Base-by-base conservation (phyloP, 2,888 invertebrate species). In the Plemyria rubiginata region DNA sequence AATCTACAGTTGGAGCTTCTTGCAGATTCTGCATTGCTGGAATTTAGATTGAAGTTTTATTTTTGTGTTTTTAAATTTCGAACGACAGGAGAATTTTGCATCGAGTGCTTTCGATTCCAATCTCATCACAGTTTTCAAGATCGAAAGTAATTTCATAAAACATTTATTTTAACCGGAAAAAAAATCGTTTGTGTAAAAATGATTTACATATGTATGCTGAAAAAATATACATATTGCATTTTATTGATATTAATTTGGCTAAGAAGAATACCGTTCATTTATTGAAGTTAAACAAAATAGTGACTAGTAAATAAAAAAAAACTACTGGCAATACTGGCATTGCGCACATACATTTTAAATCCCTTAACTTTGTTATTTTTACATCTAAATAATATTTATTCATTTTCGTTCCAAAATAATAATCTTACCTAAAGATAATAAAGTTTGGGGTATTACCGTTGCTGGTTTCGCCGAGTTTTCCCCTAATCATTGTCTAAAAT, bases 401-500 rank as follows among this genome's bases (percentile, higher is more conserved):
- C 22, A 22, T 13, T 49, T 29, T 29, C 9, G 11, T 38, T 32
- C 45, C 3, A 45, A 2, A 45, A 45, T 16, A 16, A 38, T 38
- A 16, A 48, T 46, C 11, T 46, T 46, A 6, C 28, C 6, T 28
- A 48, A 2, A 29, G 32, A 49, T 29, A 29, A 28, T 49, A 54
- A 60, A 13, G 40, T 16, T 15, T 13, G 49, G 38, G 54, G n/a
- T n/a, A n/a, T n/a, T 61, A 61, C 36, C 62, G 41, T 51, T 45
- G 8, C 4, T 32, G 28, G 58, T 59, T 54, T 58, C 56, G 62
- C 51, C 40, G 49, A 65, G 50, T 61, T 65, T 60, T 36, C 56
- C 63, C 64, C 48, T 54, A 62, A 66, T 65, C 62, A 66, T 62
- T 70, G 65, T 62, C 63, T 57, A 40, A 54, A 66, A 60, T 52